Evolutionary conservation across 2,888 invertebrate genomes (phyloP).

Genomic region (Caenorhabditis doughertyi): DNA sequence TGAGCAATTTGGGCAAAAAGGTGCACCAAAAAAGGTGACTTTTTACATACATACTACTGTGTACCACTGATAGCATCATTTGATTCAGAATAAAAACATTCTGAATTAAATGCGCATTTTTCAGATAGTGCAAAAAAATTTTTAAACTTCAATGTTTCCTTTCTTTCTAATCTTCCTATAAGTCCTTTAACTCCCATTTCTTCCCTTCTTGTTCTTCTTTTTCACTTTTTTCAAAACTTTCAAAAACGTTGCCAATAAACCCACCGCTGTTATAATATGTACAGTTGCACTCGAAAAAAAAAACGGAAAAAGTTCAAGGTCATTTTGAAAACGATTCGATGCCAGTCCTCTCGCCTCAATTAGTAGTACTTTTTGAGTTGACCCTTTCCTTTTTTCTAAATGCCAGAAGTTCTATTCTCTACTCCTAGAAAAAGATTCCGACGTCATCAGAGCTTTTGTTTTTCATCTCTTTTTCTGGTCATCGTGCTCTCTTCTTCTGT

Average conservation of each 20-base stretch:
- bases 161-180: neutral
- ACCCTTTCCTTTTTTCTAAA: neutral
- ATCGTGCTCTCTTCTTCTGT: neutral
- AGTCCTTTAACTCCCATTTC: conserved; percentile 11
- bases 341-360: neutral
- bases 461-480: neutral
- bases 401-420: neutral
- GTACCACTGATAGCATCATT: no score
- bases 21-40: no score
- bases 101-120: no score
- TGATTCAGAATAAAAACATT: no score
- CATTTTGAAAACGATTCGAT: neutral
- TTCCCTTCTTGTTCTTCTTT: neutral
- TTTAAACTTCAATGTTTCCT: no score
- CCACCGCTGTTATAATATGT: neutral
- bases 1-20: no score
- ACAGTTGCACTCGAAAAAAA: conserved; percentile 10
- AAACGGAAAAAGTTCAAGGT: conserved; percentile 27
- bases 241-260: neutral
- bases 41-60: no score
- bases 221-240: conserved; percentile 2
- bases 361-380: neutral
- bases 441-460: conserved; percentile 15
- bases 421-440: conserved; percentile 9
- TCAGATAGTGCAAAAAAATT: no score